Base-by-base conservation (phyloP, 2,797 vertebrate genomes). In the Myotis daubentonii region DNA sequence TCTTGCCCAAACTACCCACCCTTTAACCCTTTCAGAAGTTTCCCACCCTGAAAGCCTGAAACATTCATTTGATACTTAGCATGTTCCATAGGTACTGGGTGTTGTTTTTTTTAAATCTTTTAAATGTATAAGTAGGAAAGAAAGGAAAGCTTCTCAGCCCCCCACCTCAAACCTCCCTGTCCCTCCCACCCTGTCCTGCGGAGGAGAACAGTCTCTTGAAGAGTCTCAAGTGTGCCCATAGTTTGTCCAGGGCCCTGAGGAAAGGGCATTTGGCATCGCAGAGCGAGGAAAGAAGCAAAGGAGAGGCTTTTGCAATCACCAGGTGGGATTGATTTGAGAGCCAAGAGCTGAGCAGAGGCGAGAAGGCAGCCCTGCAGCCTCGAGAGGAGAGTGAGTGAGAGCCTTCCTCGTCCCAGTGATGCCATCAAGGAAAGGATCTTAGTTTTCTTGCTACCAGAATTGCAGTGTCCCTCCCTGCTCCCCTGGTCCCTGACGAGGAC, bases 261-360 rank as follows among this genome's bases (percentile, higher is more conserved):
- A 88, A 83, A 94, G 83, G 80, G n/a, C 70, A 89, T 94, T 91
- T 94, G 76, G 79, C 89, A 53, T n/a, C 49, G 23, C 60, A 89
- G 57, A 83, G 51, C 47, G 80, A 93, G 71, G 53, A 82, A 81
- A 81, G 66, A 87, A 86, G 47, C 30, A 62, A 79, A 94, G 41
- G 41, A 70, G 70, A 97, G 79, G 71, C 49, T 15, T 94, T 78
- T 72, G 68, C 53, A 92, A n/a, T 93, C 81, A 89, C 83, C 91
- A 95, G 89, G 89, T 93, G 89, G 82, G 38, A 86, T 95, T 79
- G 47, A 75, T 94, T 95, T 94, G 83, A 87, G 83, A 96, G 65
- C 47, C 51, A 91, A 93, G 62, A 68, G 60, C 80, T 33, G 66
- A 94, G 87, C 51, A 89, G 91, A 95, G 83, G 68, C 53, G 47